Evolutionary conservation across 2,888 invertebrate species (phyloP), one percentile per base, ranked within the genome.

Genomic region (Stegana nigrithorax): DNA sequence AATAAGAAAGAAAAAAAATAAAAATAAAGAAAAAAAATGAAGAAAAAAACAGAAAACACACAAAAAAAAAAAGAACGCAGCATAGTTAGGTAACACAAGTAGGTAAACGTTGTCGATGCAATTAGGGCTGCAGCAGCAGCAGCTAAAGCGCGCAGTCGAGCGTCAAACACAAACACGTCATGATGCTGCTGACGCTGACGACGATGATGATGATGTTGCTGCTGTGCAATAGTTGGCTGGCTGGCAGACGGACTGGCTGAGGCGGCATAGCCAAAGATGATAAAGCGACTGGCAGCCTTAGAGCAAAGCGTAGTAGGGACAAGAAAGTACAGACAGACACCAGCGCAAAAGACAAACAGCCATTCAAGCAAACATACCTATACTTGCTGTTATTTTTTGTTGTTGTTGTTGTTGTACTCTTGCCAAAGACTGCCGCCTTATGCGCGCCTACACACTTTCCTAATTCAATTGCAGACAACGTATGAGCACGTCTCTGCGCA

Each of bases 31-130:
- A 63, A 63, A 63, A 51, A 55, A 45, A 29, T 25, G 23, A 50
- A 60, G 60, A 62, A 60, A 57, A 29, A 55, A 66, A n/a, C n/a
- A n/a, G n/a, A n/a, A n/a, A n/a, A n/a, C n/a, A n/a, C n/a, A n/a
- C n/a, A n/a, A n/a, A n/a, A n/a, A n/a, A n/a, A 55, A 44, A 29
- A 50, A 50, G 26, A 44, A 29, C 19, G 47, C 29, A 42, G 36
- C 17, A 19, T 45, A 44, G 58, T 57, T 59, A 64, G 76, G 73
- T 68, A 65, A 66, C 63, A 73, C 75, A 78, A 75, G 71, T 73
- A 71, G 69, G 71, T 68, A 69, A 75, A 70, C 69, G 68, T 67
- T 73, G 75, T 70, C 64, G 68, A 66, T 67, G 66, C n/a, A n/a
- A n/a, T n/a, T n/a, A n/a, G n/a, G n/a, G n/a, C n/a, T n/a, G n/a